Percentiles rank a stretch among this genome's conserved stretches.
These are phyloP conservation scores for Amphipyra berbera DNA, from an alignment of 2,888 invertebrate genomes.

Conservation along the genomic window DNA sequence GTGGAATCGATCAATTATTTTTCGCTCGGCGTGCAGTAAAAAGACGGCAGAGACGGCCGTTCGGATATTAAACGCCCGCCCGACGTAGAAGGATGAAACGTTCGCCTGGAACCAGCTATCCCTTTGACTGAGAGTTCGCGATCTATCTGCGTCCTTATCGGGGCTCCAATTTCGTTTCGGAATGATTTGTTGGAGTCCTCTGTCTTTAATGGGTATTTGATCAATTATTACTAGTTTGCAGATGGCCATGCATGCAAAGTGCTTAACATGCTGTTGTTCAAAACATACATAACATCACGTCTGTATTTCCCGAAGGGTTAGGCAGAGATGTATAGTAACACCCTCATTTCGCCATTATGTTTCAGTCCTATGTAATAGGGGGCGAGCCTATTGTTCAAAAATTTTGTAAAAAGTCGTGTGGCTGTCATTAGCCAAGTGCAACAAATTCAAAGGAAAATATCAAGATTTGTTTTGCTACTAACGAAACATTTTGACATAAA, in stretches of 20 bases:
- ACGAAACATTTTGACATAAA: no score
- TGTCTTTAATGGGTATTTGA: constrained; percentile 49
- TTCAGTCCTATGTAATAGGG: no score
- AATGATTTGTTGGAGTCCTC: constrained; percentile 65
- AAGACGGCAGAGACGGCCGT: constrained; percentile 80
- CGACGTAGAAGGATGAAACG: constrained; percentile 72
- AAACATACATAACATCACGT: no score
- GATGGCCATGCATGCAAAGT: background rate
- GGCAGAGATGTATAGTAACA: no score
- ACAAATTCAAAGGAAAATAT: no score
- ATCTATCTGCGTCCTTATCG: constrained; percentile 83
- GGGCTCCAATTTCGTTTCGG: constrained; percentile 69
- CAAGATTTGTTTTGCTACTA: no score
- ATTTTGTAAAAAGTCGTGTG: no score
- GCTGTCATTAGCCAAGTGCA: no score
- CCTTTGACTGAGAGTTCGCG: constrained; percentile 80
- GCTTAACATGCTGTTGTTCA: background rate
- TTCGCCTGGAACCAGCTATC: constrained; percentile 72
- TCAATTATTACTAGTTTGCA: constrained; percentile 39
- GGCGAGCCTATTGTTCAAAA: no score
- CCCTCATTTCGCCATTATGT: no score
- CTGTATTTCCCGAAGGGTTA: no score
- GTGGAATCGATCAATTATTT: constrained; percentile 87
- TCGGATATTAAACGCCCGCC: constrained; percentile 85
- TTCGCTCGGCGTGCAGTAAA: constrained; percentile 80